Evolutionary conservation across 2,113 vertebrate species (phyloP), one percentile per base, ranked within the genome.

Genomic region (Xenus cinereus): DNA sequence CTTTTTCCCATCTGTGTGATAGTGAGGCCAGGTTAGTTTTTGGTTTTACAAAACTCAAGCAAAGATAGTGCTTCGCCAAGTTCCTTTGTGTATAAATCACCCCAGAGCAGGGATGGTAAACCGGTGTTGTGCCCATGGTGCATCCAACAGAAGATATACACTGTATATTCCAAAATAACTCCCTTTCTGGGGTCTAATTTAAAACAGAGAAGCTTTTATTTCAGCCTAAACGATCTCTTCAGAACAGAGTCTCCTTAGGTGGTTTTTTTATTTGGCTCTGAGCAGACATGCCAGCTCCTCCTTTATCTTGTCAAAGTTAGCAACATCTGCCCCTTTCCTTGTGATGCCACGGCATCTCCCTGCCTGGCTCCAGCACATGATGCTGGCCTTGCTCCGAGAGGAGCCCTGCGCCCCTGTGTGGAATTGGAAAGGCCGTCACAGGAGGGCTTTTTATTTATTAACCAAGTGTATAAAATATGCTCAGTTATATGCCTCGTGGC

Each of bases 371-470:
- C 45, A 79, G 69, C 66, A 45, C 0, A 0, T 80, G 84, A 26
- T 84, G 43, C 64, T 62, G 57, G 23, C 10, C n/a, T 37, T 1
- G 0, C 60, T 62, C 46, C 0, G 0, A 64, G 45, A 89, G 28
- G 14, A 94, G 57, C 41, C 45, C 50, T 60, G 43, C 0, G 0
- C 80, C 57, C 74, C 43, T 64, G 5, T 12, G 59, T 2, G 3
- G 24, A 69, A 35, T 71, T 4, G 7, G 69, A 75, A 89, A 10
- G 72, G 43, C 73, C 0, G 0, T 75, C 64, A 30, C 68, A 53
- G 50, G 45, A 84, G 35, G 19, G 24, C 46, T 92, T 73, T 90
- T 87, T 83, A 22, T 91, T 87, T 91, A 66, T 93, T 94, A 94
- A 80, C 39, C 30, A 86, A 51, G 26, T 39, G 28, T 66, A 45